Evolutionary conservation across 2,113 vertebrate species (phyloP).

Genomic region (Garra rufa): DNA sequence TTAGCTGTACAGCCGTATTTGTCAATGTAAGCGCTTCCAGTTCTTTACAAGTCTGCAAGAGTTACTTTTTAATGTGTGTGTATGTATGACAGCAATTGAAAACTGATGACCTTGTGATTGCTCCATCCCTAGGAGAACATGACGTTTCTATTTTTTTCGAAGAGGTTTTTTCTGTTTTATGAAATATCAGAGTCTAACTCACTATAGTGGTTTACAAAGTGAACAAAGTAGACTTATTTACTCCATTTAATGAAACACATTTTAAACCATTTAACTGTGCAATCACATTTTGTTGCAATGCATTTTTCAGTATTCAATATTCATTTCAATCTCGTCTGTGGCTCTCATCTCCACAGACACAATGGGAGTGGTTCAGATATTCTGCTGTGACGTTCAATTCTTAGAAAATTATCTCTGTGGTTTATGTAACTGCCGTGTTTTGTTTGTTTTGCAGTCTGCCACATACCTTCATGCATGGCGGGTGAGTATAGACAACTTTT

Average conservation of each 20-base stretch:
- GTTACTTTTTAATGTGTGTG: too few species aligned
- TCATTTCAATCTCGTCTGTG: not conserved
- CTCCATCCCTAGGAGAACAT: not conserved
- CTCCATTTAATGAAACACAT: not conserved
- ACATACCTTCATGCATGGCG: not conserved
- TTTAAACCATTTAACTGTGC: not conserved
- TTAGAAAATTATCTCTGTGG: not conserved
- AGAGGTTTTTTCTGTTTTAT: not conserved
- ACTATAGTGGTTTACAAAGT: not conserved
- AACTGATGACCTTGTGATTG: too few species aligned
- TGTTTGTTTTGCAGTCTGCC: not conserved
- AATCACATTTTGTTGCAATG: not conserved
- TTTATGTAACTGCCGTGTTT: not conserved
- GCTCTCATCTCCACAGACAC: not conserved
- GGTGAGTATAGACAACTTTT: constrained; percentile 13
- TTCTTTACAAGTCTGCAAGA: not conserved
- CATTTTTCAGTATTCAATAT: too few species aligned
- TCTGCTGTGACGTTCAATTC: not conserved
- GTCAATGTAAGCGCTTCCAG: not conserved
- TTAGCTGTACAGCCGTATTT: not conserved
- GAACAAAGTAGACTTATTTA: not conserved
- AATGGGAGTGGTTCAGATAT: constrained; percentile 6
- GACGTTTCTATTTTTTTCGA: not conserved
- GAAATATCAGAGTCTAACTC: not conserved
- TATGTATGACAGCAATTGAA: too few species aligned